Evolutionary conservation across 2,113 vertebrate genomes (phyloP), one percentile per base, ranked within the genome.

Genomic region (Corvus moneduloides): DNA sequence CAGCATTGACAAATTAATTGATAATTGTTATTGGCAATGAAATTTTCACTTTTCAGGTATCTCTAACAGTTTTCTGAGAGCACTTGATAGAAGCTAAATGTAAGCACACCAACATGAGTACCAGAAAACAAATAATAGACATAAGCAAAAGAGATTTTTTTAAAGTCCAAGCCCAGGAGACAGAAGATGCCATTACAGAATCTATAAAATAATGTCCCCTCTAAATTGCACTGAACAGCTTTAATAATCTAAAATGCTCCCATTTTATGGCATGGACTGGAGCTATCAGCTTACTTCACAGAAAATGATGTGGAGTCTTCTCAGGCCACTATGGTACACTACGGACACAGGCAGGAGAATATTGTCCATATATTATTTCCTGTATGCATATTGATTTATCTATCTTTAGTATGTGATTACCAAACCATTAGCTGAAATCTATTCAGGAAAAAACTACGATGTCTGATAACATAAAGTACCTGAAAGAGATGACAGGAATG

Each of bases 161-260:
- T 55, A 1, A 85, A 68, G 16, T 44, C 41, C 58, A 62, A n/a
- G 9, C 12, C 35, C 51, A 76, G 51, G 41, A 93, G 58, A 49
- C 19, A 77, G 82, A 76, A 94, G 41, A 74, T 80, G 21, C 1
- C 37, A 33, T 44, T 58, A 44, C 32, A 66, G 46, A 76, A 73
- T 41, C 67, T 66, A 12, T 64, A 46, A 88, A 93, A 80, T 58
- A 69, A 76, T 11, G 16, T 62, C 55, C 11, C 28, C 68, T 76
- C 21, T 86, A 89, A 94, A 85, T 79, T 93, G 20, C 54, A 61
- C 41, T 74, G 51, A 83, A 64, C n/a, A 82, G 27, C 18, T 83
- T 66, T 92, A 80, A 63, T 82, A 84, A 54, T 80, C n/a, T 69
- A 55, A 93, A 93, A 80, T 90, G 35, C 7, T 88, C 10, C 21